These are phyloP conservation scores for Halictus quadricinctus DNA, from an alignment of 2,888 invertebrate species.

Conservation along the genomic window DNA sequence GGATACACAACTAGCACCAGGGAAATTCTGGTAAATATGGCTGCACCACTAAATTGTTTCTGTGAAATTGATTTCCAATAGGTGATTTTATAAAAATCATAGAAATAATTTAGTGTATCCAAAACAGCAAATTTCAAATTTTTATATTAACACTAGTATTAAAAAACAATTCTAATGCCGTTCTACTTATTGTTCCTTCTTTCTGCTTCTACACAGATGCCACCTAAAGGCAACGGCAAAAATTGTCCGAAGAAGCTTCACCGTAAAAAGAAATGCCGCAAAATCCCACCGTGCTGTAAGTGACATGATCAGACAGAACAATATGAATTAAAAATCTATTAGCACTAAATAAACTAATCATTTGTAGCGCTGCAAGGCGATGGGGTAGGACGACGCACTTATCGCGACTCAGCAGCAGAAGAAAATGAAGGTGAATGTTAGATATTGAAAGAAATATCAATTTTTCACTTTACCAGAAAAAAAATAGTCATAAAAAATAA, in stretches of 20 bases:
- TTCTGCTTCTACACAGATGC: conserved; percentile 24
- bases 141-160: neutral
- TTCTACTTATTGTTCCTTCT: neutral
- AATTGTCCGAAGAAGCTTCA: conserved; percentile 85
- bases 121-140: neutral
- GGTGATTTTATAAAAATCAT: too few relatives aligned
- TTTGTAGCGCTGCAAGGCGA: conserved; percentile 66
- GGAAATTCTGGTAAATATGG: conserved; percentile 73
- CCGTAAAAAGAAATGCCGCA: conserved; percentile 77
- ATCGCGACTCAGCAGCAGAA: conserved; percentile 28
- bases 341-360: neutral
- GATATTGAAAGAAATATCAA: neutral
- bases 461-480: neutral
- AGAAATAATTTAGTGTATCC: neutral
- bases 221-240: conserved; percentile 83
- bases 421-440: conserved; percentile 49
- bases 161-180: neutral
- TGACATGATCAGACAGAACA: conserved; percentile 31
- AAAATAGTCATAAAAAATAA: neutral
- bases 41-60: neutral
- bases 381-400: conserved; percentile 51
- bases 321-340: neutral
- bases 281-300: conserved; percentile 78
- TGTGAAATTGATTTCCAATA: neutral
- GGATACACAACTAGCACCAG: conserved; percentile 83